These are phyloP conservation scores for Mionectes macconnelli DNA, from an alignment of 2,113 vertebrate species.

Conservation along the genomic window DNA sequence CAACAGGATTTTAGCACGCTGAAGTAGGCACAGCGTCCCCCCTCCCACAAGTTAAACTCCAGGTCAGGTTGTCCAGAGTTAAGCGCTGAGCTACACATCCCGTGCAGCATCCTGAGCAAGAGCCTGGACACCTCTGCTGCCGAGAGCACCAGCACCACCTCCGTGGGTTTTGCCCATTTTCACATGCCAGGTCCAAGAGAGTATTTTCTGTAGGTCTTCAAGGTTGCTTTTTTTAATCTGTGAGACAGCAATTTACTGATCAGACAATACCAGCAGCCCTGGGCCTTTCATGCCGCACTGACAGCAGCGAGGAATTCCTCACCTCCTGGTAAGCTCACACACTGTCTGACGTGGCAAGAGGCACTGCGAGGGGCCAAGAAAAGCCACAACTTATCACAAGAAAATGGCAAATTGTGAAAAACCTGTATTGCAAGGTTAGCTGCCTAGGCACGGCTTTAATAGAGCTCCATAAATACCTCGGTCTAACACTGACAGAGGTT, in stretches of 20 bases:
- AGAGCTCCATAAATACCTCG: constrained; percentile 40
- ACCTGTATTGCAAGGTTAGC: neutral
- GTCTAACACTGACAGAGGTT: constrained; percentile 64
- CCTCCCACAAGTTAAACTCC: neutral
- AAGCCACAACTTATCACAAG: neutral
- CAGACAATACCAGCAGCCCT: neutral
- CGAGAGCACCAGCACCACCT: fast-evolving
- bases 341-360: neutral
- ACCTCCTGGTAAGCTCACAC: neutral
- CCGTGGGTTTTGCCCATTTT: neutral
- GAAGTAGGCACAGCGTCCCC: neutral
- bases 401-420: constrained; percentile 19
- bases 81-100: neutral
- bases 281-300: neutral
- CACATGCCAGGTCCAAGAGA: neutral
- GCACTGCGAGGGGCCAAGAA: neutral
- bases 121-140: neutral
- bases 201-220: neutral
- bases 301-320: neutral
- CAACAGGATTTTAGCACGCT: neutral
- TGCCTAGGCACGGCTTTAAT: neutral
- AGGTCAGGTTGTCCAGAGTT: neutral
- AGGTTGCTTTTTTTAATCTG: neutral
- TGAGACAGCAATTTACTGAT: neutral
- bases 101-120: neutral